A percentile compares a stretch with the other conserved stretches of the same genome.
Conservation (phyloP, 2,113 vertebrate species). For the Cacatua alba region DNA sequence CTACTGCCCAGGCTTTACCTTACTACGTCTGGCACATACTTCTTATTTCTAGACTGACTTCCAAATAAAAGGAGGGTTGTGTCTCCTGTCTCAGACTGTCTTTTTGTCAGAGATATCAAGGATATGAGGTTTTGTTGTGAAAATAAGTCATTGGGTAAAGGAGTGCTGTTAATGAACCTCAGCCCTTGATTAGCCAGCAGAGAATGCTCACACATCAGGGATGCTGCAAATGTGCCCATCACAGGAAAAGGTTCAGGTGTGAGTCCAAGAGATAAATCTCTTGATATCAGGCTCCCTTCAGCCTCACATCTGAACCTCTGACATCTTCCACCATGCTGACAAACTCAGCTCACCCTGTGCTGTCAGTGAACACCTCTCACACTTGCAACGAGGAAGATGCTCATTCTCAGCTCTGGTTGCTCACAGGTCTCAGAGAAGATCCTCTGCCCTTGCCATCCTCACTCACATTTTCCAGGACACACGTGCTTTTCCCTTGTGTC, state of each 20-base stretch:
- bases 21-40: not conserved
- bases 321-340: not conserved
- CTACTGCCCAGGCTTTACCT: not conserved
- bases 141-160: not conserved
- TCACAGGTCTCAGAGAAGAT: not conserved
- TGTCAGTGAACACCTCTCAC: not conserved
- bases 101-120: not conserved
- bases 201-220: not conserved
- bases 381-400: not conserved
- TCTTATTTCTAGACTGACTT: not conserved
- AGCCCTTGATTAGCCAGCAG: not conserved
- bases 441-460: not conserved
- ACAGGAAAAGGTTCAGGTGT: not conserved
- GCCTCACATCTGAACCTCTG: not conserved
- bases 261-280: not conserved
- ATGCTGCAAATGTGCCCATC: not conserved
- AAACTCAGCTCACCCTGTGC: not conserved
- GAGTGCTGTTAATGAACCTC: not conserved
- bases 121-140: not conserved
- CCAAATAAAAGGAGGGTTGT: not conserved
- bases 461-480: not conserved
- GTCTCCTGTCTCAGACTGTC: not conserved
- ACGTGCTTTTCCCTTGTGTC: not conserved
- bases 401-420: not conserved
- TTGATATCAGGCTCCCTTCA: not conserved